Conservation (phyloP, 1,140 invertebrate species). For the Theocolax elegans region DNA sequence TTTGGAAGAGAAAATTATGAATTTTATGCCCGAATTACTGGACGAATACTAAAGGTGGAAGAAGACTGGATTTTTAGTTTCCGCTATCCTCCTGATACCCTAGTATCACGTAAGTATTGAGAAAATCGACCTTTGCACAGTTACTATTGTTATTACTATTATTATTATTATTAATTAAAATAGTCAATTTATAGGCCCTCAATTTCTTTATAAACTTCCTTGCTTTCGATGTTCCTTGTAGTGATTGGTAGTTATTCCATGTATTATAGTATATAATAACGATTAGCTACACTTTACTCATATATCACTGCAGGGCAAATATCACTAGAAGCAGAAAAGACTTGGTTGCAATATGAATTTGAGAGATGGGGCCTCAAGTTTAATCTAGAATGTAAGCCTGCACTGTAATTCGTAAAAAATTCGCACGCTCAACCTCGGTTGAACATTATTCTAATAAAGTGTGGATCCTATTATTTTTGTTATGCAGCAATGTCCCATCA, state of each 20-base stretch:
- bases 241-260: constrained; percentile 25
- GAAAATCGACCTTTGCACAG: not conserved
- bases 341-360: constrained; percentile 88
- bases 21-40: constrained; percentile 96
- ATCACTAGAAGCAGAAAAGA: constrained; percentile 86
- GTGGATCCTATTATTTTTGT: constrained; percentile 21
- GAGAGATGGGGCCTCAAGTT: constrained; percentile 84
- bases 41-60: constrained; percentile 89
- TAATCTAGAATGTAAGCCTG: constrained; percentile 81
- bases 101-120: constrained; percentile 77
- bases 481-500: constrained; percentile 72
- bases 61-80: constrained; percentile 96
- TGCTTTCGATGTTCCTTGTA: constrained; percentile 6
- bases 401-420: constrained; percentile 45
- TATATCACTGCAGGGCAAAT: constrained; percentile 77
- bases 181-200: not conserved
- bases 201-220: constrained; percentile 22
- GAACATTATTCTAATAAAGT: constrained; percentile 13
- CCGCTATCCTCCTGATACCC: constrained; percentile 85
- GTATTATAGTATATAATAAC: constrained; percentile 31
- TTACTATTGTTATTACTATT: no score
- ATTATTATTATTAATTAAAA: not conserved
- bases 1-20: constrained; percentile 97
- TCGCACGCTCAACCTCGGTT: constrained; percentile 7
- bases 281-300: constrained; percentile 34